Evolutionary conservation across 2,888 invertebrate species (phyloP).

Genomic region (Ditylenchus weischeri): DNA sequence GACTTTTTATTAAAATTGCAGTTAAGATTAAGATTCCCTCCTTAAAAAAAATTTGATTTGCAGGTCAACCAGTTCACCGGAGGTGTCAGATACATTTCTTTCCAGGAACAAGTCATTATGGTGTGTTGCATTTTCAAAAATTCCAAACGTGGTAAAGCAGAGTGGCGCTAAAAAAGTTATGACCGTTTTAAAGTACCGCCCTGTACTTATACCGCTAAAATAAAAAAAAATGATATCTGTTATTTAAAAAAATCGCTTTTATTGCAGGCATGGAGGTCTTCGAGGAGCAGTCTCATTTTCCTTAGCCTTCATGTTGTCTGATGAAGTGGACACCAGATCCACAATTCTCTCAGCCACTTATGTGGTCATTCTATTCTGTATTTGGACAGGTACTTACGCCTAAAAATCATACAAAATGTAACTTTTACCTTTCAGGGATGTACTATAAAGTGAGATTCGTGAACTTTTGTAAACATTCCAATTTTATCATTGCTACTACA

Average conservation of each 20-base stretch:
- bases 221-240: too few species aligned
- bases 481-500: constrained; percentile 31
- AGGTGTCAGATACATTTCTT: constrained; percentile 61
- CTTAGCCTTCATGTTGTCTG: constrained; percentile 63
- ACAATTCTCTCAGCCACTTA: constrained; percentile 61
- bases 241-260: too few species aligned
- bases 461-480: too few species aligned
- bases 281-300: constrained; percentile 66
- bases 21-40: too few species aligned
- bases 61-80: constrained; percentile 62
- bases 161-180: too few species aligned
- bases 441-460: constrained; percentile 54
- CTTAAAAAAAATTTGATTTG: too few species aligned
- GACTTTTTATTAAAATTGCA: too few species aligned
- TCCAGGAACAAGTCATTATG: constrained; percentile 65
- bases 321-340: constrained; percentile 52
- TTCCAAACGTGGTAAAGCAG: too few species aligned
- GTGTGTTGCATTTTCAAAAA: too few species aligned
- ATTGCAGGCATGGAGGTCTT: constrained; percentile 66
- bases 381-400: constrained; percentile 59
- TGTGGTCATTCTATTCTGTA: constrained; percentile 61
- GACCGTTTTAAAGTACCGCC: too few species aligned
- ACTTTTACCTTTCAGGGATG: constrained; percentile 58
- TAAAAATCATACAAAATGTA: not conserved
- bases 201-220: too few species aligned